Evolutionary conservation across 2,888 invertebrate genomes (phyloP), one percentile per base, ranked within the genome.

Genomic region (Adelognathus sp.): DNA sequence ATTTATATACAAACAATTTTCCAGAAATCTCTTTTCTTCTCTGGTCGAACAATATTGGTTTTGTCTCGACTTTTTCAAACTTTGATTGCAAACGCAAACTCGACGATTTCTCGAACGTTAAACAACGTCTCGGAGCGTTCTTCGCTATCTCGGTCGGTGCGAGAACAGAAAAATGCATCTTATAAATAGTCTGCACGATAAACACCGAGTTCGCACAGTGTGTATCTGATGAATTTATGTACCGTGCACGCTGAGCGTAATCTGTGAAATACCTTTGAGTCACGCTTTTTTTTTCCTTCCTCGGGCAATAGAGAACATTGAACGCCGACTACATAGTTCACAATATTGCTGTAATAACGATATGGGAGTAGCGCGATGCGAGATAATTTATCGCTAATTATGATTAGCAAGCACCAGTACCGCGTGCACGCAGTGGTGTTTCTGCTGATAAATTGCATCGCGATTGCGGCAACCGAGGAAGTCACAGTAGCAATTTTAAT

Each of bases 321-420:
- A 64, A 33, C 46, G 50, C 7, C 14, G 18, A 16, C 64, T 36
- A 64, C 27, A 64, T 33, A 36, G 31, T 50, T 1, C 2, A 11
- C 31, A 21, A 18, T 6, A 33, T 29, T 44, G 41, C 7, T 14
- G 39, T 6, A n/a, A 50, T n/a, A 50, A 50, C 46, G 60, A 60
- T 41, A 27, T n/a, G 7, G 33, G 5, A 1, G 14, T 41, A 21
- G 18, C 18, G 64, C 67, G 67, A 69, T 61, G n/a, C 14, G 36
- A 39, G 75, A 63, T 63, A 76, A 70, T 76, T 44, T 56, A 63
- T 70, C 69, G 69, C 69, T 70, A 50, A 63, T 76, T 70, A 46
- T 44, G 69, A 69, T 69, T 61, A 44, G 69, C 18, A 31, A 44
- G 44, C 11, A 58, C 16, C 14, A 14, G 3, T 11, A 24, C n/a